Percentiles rank a stretch among this genome's conserved stretches.
These are phyloP conservation scores for Nymphalis c-album DNA, from an alignment of 2,888 invertebrate genomes.

Conservation along the genomic window DNA sequence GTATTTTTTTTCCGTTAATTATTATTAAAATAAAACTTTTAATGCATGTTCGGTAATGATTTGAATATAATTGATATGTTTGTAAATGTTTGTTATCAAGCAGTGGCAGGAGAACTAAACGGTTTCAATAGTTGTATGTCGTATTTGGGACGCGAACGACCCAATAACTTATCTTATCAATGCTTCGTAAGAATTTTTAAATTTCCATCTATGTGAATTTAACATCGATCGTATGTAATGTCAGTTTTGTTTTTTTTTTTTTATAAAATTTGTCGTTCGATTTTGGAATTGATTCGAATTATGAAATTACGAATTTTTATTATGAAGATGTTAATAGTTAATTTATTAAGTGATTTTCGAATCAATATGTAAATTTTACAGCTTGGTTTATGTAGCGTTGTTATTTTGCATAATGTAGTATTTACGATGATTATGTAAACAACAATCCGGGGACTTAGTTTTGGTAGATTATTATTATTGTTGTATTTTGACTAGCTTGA, in stretches of 20 bases:
- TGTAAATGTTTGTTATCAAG: conserved; percentile 19
- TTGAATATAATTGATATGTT: not conserved
- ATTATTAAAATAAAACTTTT: not conserved
- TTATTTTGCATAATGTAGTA: conserved; percentile 11
- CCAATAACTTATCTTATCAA: conserved; percentile 61
- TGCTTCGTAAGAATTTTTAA: conserved; percentile 51
- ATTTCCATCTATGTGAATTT: conserved; percentile 44
- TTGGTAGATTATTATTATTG: not conserved
- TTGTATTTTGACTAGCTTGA: not conserved
- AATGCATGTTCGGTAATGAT: not conserved
- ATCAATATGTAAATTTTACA: not conserved
- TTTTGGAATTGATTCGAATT: not conserved
- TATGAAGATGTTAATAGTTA: not conserved
- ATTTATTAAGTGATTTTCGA: not conserved
- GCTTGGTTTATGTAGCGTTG: not conserved
- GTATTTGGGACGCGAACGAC: conserved; percentile 44
- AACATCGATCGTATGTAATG: conserved; percentile 61
- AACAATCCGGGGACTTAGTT: not conserved
- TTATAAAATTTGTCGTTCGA: not conserved
- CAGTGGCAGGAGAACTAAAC: conserved; percentile 31
- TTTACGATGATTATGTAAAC: conserved; percentile 21
- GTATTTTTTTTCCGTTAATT: conserved; percentile 15
- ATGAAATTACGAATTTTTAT: not conserved
- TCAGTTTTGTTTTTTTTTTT: conserved; percentile 19
- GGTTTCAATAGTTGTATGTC: conserved; percentile 35